Evolutionary conservation across 2,797 vertebrate species (phyloP).

Genomic region (Pteronotus mesoamericanus): DNA sequence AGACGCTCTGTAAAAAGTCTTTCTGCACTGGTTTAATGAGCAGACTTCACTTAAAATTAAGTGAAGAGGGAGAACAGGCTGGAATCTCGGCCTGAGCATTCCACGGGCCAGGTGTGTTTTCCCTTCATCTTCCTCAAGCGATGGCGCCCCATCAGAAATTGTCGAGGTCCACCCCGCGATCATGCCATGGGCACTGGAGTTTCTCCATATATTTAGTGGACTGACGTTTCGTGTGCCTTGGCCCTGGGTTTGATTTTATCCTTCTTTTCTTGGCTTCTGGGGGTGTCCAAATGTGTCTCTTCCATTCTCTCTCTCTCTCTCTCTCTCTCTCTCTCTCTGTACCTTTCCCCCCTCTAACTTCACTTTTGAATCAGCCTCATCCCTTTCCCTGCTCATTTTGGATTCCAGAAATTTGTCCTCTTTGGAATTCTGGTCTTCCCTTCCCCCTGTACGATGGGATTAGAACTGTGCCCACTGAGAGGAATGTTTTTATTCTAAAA

Average conservation of each 20-base stretch:
- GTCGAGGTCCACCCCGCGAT: too few species aligned
- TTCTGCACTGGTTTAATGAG: neutral
- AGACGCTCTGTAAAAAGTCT: neutral
- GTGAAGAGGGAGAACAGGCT: neutral
- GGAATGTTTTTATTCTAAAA: neutral
- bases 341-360: neutral
- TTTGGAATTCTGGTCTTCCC: neutral
- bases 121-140: neutral
- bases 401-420: neutral
- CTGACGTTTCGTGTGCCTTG: neutral
- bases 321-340: neutral
- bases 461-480: neutral
- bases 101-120: neutral
- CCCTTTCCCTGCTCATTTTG: neutral
- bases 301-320: neutral
- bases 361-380: neutral
- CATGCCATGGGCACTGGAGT: fast-evolving
- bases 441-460: fast-evolving
- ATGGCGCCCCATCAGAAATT: neutral
- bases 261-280: neutral
- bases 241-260: neutral
- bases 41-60: neutral
- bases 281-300: neutral
- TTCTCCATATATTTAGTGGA: neutral
- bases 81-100: too few species aligned